phyloP scores from a whole-genome alignment of 23 tunicate genomes.

The Styela clava region DNA sequence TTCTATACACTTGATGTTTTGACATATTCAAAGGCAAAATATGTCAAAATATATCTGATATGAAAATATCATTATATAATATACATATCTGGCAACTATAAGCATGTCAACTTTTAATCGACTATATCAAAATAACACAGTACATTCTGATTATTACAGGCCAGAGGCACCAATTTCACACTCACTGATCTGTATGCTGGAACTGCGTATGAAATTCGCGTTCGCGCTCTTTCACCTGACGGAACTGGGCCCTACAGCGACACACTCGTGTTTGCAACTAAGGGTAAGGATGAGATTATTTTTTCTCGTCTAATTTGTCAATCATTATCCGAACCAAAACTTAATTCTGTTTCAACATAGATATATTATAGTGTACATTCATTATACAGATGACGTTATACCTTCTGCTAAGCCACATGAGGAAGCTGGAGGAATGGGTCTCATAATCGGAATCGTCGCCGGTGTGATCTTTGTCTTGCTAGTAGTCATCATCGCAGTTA shows the following conservation, averaged over 20 bases:
- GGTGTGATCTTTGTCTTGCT: slow-evolving; percentile 14
- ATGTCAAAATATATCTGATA: too few relatives aligned
- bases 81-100: too few relatives aligned
- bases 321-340: not conserved
- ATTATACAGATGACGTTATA: not conserved
- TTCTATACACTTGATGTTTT: too few relatives aligned
- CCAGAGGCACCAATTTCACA: slow-evolving; percentile 33
- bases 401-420: not conserved
- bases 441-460: slow-evolving; percentile 24
- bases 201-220: slow-evolving; percentile 33
- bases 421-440: slow-evolving; percentile 2
- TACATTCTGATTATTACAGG: too few relatives aligned
- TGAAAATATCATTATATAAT: too few relatives aligned
- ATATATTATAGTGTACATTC: not conserved
- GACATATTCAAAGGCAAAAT: too few relatives aligned
- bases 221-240: slow-evolving; percentile 45
- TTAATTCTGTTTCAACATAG: not conserved
- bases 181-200: slow-evolving; percentile 30
- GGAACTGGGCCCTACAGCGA: slow-evolving; percentile 54
- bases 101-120: too few relatives aligned
- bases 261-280: slow-evolving; percentile 14
- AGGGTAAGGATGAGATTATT: not conserved
- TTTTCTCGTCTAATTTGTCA: too few relatives aligned
- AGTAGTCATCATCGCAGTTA: slow-evolving; percentile 6
- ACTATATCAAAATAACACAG: too few relatives aligned